Percentiles rank a stretch among this genome's conserved stretches.
Conservation (phyloP, 2,113 vertebrate genomes). For the Chunga burmeisteri region DNA sequence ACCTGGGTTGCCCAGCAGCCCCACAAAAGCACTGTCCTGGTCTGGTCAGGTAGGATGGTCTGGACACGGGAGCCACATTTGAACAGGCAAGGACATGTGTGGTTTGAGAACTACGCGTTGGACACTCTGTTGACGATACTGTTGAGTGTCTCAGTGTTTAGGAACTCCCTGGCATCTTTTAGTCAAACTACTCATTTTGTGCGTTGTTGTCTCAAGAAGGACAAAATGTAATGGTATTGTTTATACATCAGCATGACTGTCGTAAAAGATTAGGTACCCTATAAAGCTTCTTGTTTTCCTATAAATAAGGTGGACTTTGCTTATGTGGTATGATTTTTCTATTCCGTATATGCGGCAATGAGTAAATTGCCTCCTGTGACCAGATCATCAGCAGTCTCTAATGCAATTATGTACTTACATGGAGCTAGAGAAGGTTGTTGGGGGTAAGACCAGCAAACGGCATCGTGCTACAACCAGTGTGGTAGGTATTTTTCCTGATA, state of each 20-base stretch:
- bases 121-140: not conserved
- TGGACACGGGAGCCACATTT: not conserved
- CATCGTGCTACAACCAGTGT: accelerated
- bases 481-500: not conserved
- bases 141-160: not conserved
- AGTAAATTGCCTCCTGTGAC: not conserved
- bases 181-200: not conserved
- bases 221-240: not conserved
- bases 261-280: not conserved
- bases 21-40: not conserved
- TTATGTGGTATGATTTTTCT: not conserved
- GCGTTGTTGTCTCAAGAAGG: not conserved
- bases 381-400: not conserved
- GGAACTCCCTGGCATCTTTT: not conserved
- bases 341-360: not conserved
- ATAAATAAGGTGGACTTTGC: not conserved
- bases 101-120: not conserved
- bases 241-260: not conserved
- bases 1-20: not conserved
- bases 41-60: not conserved
- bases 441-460: not conserved
- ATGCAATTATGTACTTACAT: not conserved
- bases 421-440: not conserved
- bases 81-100: accelerated
- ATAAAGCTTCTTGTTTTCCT: not conserved